Evolutionary conservation across 2,797 vertebrate genomes (phyloP), one percentile per base, ranked within the genome.

Genomic region (Sciurus carolinensis): DNA sequence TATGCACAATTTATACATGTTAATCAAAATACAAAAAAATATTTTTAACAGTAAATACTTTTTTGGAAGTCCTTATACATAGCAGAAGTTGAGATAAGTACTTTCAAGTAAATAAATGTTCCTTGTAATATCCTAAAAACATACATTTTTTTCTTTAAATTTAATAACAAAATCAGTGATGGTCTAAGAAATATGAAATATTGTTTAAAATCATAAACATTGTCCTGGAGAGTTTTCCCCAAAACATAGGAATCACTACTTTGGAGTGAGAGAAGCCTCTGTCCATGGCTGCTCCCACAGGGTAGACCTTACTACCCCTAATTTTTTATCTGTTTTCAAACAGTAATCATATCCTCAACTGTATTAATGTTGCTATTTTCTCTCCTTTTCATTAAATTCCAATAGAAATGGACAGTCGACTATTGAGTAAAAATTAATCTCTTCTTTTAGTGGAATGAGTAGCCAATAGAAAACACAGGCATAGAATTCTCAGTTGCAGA

Each of bases 81-180:
- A 92, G 47, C n/a, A 88, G 47, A 91, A 36, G 42, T 18, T 85
- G 36, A 85, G 30, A 33, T 86, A 44, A 20, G 26, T 28, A 69
- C 17, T 85, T 85, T 85, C 62, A 88, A 13, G 54, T 22, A 57
- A 20, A 7, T 22, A 57, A 22, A 57, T 57, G 20, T 57, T 7
- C 11, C 30, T 92, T 89, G 89, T 66, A 66, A 82, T 94, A 95
- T 80, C 57, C 7, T 33, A 36, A 93, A 62, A 17, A 67, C 17
- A 62, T n/a, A 12, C 0, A 0, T 36, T 80, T 84, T 93, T 28
- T 62, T 39, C 47, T 79, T 93, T 80, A 87, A 83, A 91, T 89
- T 89, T 91, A 91, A 33, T n/a, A 80, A 57, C 17, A 91, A 91
- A 87, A 67, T 91, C 33, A 87, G 28, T n/a, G 33, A 89, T 54